phyloP scores from a whole-genome alignment of 2,113 vertebrate genomes.

The Telmatochromis sp. region DNA sequence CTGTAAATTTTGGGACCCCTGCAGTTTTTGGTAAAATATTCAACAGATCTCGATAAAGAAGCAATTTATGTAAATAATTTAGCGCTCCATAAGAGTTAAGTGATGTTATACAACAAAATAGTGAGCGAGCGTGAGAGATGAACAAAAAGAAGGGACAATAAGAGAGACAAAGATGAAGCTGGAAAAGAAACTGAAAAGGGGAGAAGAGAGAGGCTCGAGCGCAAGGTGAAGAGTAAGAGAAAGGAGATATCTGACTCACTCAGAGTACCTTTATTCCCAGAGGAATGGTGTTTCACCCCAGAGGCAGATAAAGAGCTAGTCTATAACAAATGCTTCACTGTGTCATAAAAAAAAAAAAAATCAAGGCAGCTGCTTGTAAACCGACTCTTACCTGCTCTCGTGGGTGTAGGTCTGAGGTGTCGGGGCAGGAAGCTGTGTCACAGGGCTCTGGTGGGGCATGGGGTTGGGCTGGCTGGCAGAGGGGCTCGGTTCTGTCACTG shows the following conservation, averaged over 20 bases:
- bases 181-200: background rate
- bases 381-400: slow-evolving; percentile 80
- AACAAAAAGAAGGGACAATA: background rate
- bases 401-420: slow-evolving; percentile 85
- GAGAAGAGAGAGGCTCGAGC: background rate
- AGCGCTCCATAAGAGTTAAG: slow-evolving; percentile 54
- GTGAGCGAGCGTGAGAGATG: background rate
- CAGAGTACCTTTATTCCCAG: background rate
- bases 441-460: slow-evolving; percentile 69
- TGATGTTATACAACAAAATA: slow-evolving; percentile 48
- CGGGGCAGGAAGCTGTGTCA: slow-evolving; percentile 71
- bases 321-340: slow-evolving; percentile 12
- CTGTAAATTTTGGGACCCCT: slow-evolving; percentile 12
- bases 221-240: background rate
- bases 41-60: slow-evolving; percentile 41
- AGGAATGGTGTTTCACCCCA: background rate
- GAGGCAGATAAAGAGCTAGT: background rate
- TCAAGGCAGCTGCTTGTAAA: background rate
- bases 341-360: background rate
- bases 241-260: background rate
- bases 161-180: background rate
- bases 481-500: slow-evolving; percentile 68
- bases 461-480: slow-evolving; percentile 72
- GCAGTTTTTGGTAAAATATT: slow-evolving; percentile 53
- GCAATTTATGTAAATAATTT: slow-evolving; percentile 57